Base-by-base conservation (phyloP, 2,797 vertebrate genomes). In the Paedocypris micromegethes region DNA sequence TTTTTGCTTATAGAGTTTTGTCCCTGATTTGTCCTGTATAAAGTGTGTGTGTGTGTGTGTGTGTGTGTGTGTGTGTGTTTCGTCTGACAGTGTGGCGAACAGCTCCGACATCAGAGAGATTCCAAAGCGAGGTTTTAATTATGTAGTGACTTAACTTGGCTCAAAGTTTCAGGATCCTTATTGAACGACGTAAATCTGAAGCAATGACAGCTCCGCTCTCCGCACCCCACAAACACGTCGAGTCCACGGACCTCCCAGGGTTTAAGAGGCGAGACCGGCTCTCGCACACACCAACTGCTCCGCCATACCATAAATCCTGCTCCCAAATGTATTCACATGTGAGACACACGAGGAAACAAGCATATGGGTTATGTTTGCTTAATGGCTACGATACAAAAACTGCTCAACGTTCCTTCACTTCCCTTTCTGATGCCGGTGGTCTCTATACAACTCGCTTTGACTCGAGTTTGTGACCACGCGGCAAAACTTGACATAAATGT, bases 51-150 rank as follows among this genome's bases (percentile, higher is more conserved):
- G 48, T 45, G 46, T 73, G 59, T 75, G 70, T 64, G 59, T 63
- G 66, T 56, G 44, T 63, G 72, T n/a, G 59, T 52, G 58, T 23
- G 49, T n/a, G n/a, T n/a, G 23, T 23, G 58, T 58, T 58, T 45
- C 58, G 70, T 72, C 57, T 65, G 73, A 77, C 77, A 74, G 71
- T 47, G 58, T 46, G 44, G 69, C 52, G 66, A 73, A 69, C 64
- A 70, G 64, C 65, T 78, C 75, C 64, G 55, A 84, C 81, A 83
- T 87, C 83, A 85, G 80, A 87, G 75, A 78, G 81, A 87, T 85
- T 85, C 82, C 81, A 79, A 66, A 67, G 84, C 77, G 73, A 79
- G 85, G 79, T 84, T 88, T 86, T 86, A 87, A 88, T 89, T 86
- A 88, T 77, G 77, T 59, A 73, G 75, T 79, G 79, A 81, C 79